Percentiles rank a stretch among this genome's conserved stretches.
Conservation (phyloP, 2,113 vertebrate species). For the Callipepla californica region DNA sequence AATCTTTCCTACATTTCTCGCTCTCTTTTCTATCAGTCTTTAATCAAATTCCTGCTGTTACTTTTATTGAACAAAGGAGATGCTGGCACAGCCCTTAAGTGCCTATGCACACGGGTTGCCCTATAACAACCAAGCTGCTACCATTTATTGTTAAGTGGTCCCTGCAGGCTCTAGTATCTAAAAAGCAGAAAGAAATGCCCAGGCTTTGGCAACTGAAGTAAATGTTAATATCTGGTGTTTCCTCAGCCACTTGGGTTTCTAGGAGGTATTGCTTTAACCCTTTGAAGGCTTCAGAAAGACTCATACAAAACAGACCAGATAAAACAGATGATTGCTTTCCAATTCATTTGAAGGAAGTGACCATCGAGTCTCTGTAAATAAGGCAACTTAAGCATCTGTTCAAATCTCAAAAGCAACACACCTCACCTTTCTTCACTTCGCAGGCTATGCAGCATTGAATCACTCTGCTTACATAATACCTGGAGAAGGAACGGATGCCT, state of each 20-base stretch:
- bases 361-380: background rate
- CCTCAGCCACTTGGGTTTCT: slow-evolving; percentile 30
- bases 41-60: slow-evolving; percentile 62
- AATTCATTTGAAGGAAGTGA: background rate
- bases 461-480: background rate
- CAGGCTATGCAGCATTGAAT: background rate
- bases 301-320: background rate
- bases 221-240: slow-evolving; percentile 43
- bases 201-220: slow-evolving; percentile 44
- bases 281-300: slow-evolving; percentile 3
- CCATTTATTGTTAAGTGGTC: slow-evolving; percentile 46
- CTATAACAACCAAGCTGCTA: slow-evolving; percentile 46
- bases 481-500: background rate
- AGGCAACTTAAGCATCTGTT: background rate
- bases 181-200: slow-evolving; percentile 14
- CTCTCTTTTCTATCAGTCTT: slow-evolving; percentile 54
- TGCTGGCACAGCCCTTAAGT: slow-evolving; percentile 29
- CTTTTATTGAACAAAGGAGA: slow-evolving; percentile 55
- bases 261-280: slow-evolving; percentile 4
- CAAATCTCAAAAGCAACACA: background rate
- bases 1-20: slow-evolving; percentile 45
- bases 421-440: background rate
- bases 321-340: background rate
- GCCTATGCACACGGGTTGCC: background rate
- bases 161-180: slow-evolving; percentile 35